phyloP scores from a whole-genome alignment of 2,888 invertebrate genomes.

The Ptilodon capucinus region DNA sequence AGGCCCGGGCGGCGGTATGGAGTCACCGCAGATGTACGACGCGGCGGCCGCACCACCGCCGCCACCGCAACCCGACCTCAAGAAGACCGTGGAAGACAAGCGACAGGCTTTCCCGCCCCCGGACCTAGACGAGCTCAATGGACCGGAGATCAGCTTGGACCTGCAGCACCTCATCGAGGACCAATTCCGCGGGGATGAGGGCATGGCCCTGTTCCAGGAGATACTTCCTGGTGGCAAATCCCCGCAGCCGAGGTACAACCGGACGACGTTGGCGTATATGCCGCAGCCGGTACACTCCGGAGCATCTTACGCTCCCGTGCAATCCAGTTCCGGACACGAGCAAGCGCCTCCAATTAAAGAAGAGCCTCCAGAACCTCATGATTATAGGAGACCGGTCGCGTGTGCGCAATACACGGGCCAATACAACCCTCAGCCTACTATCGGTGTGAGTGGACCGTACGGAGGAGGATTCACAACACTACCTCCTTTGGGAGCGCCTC shows the following conservation, averaged over 20 bases:
- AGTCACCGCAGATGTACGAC: slow-evolving; percentile 95
- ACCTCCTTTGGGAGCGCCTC: slow-evolving; percentile 70
- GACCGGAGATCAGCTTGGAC: slow-evolving; percentile 95
- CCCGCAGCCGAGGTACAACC: slow-evolving; percentile 80
- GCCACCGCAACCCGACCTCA: slow-evolving; percentile 83
- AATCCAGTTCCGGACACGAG: slow-evolving; percentile 83
- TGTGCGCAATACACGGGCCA: slow-evolving; percentile 81
- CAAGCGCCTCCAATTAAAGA: slow-evolving; percentile 91
- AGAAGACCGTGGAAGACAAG: slow-evolving; percentile 84
- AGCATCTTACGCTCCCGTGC: slow-evolving; percentile 84
- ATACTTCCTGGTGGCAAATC: slow-evolving; percentile 85
- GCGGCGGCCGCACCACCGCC: slow-evolving; percentile 84
- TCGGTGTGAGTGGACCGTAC: slow-evolving; percentile 70
- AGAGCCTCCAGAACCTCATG: slow-evolving; percentile 92
- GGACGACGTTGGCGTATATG: slow-evolving; percentile 93
- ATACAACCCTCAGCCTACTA: slow-evolving; percentile 71
- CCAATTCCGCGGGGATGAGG: slow-evolving; percentile 91
- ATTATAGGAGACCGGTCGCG: slow-evolving; percentile 86
- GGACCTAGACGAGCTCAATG: slow-evolving; percentile 94
- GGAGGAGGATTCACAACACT: slow-evolving; percentile 72
- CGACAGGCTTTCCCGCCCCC: slow-evolving; percentile 89
- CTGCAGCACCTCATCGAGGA: slow-evolving; percentile 96
- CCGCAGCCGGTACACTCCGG: slow-evolving; percentile 95
- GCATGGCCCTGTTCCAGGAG: slow-evolving; percentile 90
- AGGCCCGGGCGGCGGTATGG: slow-evolving; percentile 85